Percentiles rank a stretch among this genome's conserved stretches.
phyloP scores from a whole-genome alignment of 1,140 invertebrate genomes.

The Euura lappo region DNA sequence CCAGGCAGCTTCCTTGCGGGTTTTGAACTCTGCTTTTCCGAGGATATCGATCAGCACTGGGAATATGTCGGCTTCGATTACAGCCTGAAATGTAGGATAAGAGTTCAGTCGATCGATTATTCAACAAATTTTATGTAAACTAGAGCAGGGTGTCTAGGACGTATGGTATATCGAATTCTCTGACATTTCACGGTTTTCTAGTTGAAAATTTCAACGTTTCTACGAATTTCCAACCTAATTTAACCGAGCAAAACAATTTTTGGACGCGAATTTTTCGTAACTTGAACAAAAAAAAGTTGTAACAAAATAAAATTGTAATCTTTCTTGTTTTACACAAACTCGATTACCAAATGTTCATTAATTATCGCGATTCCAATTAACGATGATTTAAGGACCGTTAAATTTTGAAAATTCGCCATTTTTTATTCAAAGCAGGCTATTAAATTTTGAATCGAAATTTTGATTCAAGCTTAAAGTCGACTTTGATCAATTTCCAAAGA shows the following conservation, averaged over 20 bases:
- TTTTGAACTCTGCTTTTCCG: slow-evolving; percentile 93
- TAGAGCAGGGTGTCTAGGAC: not conserved
- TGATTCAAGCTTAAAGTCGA: too few relatives aligned
- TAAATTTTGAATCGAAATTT: too few relatives aligned
- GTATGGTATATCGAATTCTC: not conserved
- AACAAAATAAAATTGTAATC: slow-evolving; percentile 11
- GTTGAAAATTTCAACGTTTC: not conserved
- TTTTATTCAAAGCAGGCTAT: too few relatives aligned
- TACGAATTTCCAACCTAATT: too few relatives aligned
- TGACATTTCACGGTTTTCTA: not conserved
- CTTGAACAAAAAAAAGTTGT: not conserved
- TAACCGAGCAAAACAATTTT: too few relatives aligned
- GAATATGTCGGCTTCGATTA: slow-evolving; percentile 96
- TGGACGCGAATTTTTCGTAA: too few relatives aligned
- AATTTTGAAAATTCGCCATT: too few relatives aligned
- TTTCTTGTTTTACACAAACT: too few relatives aligned
- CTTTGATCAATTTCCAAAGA: too few relatives aligned
- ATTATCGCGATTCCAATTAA: too few relatives aligned
- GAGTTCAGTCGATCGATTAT: not conserved
- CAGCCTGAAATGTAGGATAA: slow-evolving; percentile 70
- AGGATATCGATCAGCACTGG: slow-evolving; percentile 91
- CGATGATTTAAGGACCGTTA: too few relatives aligned
- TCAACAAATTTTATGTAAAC: slow-evolving; percentile 17
- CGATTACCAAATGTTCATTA: too few relatives aligned
- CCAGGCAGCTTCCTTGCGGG: slow-evolving; percentile 97